Conservation (phyloP, 2,888 invertebrate species). For the Augiades crinisus region DNA sequence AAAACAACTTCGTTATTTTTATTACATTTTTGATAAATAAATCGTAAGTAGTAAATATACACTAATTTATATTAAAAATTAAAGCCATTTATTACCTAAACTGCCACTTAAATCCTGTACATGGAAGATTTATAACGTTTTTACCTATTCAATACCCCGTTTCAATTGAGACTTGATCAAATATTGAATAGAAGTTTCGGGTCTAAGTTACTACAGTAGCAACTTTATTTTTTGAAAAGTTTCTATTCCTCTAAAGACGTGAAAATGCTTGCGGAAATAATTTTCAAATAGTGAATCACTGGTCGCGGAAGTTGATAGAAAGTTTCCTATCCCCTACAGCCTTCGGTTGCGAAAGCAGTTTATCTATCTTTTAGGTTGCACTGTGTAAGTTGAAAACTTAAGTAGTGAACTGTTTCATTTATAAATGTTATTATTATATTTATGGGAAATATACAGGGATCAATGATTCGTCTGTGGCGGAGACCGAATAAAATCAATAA, state of each 20-base stretch:
- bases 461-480: too few species aligned
- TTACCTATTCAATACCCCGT: conserved; percentile 5
- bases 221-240: conserved; percentile 21
- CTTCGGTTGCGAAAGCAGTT: conserved; percentile 5
- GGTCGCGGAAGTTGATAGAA: conserved; percentile 11
- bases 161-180: conserved; percentile 3
- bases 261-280: conserved; percentile 22
- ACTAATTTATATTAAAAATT: too few species aligned
- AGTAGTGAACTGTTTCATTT: too few species aligned
- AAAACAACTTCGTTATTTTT: too few species aligned
- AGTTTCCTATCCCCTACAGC: conserved; percentile 14
- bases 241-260: conserved; percentile 16
- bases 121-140: background rate
- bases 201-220: background rate
- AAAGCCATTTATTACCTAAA: too few species aligned
- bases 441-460: too few species aligned
- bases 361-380: conserved; percentile 1
- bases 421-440: background rate
- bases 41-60: too few species aligned
- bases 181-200: conserved; percentile 5
- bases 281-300: conserved; percentile 17
- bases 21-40: too few species aligned
- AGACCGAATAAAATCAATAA: too few species aligned
- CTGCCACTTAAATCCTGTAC: too few species aligned
- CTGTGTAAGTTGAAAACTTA: too few species aligned